Percentiles rank a stretch among this genome's conserved stretches.
Evolutionary conservation across 1,140 invertebrate genomes (phyloP).

Genomic region (Rhyzopertha dominica): DNA sequence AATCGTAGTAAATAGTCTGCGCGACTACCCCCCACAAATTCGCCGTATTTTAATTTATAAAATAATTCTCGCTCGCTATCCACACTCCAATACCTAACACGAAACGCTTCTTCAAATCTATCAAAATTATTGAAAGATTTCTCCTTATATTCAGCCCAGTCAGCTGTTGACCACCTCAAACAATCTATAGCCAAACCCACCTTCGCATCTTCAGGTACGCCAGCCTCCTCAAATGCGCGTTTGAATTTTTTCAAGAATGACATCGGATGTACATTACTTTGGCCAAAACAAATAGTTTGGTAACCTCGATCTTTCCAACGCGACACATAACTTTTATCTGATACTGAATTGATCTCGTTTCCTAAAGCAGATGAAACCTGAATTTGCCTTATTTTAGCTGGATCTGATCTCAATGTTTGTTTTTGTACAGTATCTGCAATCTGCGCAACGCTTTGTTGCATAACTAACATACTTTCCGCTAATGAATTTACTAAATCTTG

Average conservation of each 20-base stretch:
- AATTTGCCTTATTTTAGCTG: too few species aligned
- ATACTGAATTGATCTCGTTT: too few species aligned
- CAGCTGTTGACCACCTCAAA: slow-evolving; percentile 1
- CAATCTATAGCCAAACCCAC: slow-evolving; percentile 2
- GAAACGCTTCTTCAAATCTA: slow-evolving; percentile 6
- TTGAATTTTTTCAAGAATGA: slow-evolving; percentile 5
- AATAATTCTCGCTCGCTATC: slow-evolving; percentile 6
- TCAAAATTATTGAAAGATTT: slow-evolving; percentile 6
- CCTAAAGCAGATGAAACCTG: too few species aligned
- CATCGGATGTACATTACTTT: slow-evolving; percentile 5
- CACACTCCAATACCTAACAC: slow-evolving; percentile 3
- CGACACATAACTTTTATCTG: too few species aligned
- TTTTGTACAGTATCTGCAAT: too few species aligned
- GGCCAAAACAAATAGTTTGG: too few species aligned
- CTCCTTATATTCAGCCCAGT: slow-evolving; percentile 2
- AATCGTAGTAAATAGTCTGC: slow-evolving; percentile 11
- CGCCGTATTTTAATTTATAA: slow-evolving; percentile 4
- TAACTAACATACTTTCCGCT: too few species aligned
- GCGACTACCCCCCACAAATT: slow-evolving; percentile 1
- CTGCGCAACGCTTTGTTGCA: too few species aligned
- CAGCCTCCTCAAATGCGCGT: slow-evolving; percentile 2
- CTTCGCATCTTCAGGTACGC: slow-evolving; percentile 8
- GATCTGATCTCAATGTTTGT: too few species aligned
- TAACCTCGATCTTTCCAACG: too few species aligned
- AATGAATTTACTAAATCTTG: too few species aligned